These are phyloP conservation scores for Batillaria attramentaria DNA, from an alignment of 1,140 invertebrate species.

Conservation along the genomic window DNA sequence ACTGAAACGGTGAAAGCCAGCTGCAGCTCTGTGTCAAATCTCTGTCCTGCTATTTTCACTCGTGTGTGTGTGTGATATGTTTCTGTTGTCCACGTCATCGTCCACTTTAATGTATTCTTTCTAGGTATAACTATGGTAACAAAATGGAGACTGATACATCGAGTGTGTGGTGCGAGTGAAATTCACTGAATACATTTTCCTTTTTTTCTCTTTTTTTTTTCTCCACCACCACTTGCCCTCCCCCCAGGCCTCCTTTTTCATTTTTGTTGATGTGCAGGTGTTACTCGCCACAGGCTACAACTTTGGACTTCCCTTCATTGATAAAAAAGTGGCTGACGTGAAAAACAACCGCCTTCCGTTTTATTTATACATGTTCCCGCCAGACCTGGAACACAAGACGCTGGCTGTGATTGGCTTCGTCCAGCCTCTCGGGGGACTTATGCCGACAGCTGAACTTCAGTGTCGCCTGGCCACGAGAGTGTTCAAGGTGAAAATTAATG, in stretches of 20 bases:
- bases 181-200: too few relatives aligned
- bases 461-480: constrained; percentile 51
- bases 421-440: constrained; percentile 74
- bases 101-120: too few relatives aligned
- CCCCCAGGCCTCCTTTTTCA: constrained; percentile 63
- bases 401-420: constrained; percentile 74
- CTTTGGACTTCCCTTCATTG: constrained; percentile 65
- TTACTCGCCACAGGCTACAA: constrained; percentile 64
- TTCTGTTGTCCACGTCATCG: too few relatives aligned
- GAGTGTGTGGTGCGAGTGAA: too few relatives aligned
- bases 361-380: constrained; percentile 73
- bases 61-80: too few relatives aligned
- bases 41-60: too few relatives aligned
- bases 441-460: constrained; percentile 69
- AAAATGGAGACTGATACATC: too few relatives aligned
- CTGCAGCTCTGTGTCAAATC: too few relatives aligned
- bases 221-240: too few relatives aligned
- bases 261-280: constrained; percentile 45
- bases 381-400: constrained; percentile 63
- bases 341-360: constrained; percentile 68
- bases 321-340: constrained; percentile 56
- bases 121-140: too few relatives aligned
- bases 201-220: too few relatives aligned
- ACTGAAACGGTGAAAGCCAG: too few relatives aligned
- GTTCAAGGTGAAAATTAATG: constrained; percentile 42